A percentile compares a stretch with the other conserved stretches of the same genome.
Evolutionary conservation across 2,888 invertebrate species (phyloP).

Genomic region (Oligia strigilis): DNA sequence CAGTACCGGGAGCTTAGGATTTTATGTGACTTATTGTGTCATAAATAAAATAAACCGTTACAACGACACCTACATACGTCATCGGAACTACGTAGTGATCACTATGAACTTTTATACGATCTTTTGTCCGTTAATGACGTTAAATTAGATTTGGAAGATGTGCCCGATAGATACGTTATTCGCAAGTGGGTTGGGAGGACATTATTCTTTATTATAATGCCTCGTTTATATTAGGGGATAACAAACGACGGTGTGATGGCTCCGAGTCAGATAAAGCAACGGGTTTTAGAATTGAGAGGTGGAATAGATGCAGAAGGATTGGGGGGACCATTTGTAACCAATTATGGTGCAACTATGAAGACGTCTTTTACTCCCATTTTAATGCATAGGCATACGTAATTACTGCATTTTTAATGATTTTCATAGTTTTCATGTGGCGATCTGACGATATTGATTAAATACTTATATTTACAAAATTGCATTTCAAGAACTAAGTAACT

Average conservation of each 20-base stretch:
- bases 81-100: slow-evolving; percentile 72
- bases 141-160: slow-evolving; percentile 58
- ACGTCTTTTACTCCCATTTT: neutral
- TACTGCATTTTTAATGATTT: too few species aligned
- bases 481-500: too few species aligned
- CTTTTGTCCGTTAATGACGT: slow-evolving; percentile 56
- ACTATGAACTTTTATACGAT: slow-evolving; percentile 62
- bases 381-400: too few species aligned
- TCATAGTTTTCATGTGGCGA: too few species aligned
- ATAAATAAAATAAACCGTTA: slow-evolving; percentile 88
- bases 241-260: slow-evolving; percentile 40
- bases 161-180: slow-evolving; percentile 57
- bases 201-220: slow-evolving; percentile 56
- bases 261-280: slow-evolving; percentile 30
- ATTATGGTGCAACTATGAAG: neutral
- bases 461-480: too few species aligned
- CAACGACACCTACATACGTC: slow-evolving; percentile 86
- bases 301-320: neutral
- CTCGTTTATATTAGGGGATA: slow-evolving; percentile 51
- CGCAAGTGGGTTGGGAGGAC: slow-evolving; percentile 55
- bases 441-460: too few species aligned
- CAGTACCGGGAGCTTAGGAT: slow-evolving; percentile 84
- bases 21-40: slow-evolving; percentile 88
- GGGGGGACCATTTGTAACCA: too few species aligned
- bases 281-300: slow-evolving; percentile 24